Evolutionary conservation across 1,140 invertebrate genomes (phyloP).

Genomic region (Mylabris phalerata): DNA sequence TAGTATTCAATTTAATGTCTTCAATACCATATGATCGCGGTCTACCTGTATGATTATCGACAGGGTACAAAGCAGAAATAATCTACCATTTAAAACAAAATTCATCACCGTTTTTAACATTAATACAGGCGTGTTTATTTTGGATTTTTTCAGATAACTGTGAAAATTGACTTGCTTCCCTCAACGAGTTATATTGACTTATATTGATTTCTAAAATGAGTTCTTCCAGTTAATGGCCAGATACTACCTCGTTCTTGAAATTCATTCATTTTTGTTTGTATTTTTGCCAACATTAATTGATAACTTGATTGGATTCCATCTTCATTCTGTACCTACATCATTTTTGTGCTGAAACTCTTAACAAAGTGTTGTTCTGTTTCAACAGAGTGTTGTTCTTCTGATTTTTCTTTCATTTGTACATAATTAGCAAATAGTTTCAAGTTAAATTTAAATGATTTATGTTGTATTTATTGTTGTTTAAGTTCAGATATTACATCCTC

Average conservation of each 20-base stretch:
- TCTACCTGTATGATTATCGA: constrained; percentile 13
- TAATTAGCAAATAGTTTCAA: too few species aligned
- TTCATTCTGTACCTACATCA: too few species aligned
- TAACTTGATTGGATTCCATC: too few species aligned
- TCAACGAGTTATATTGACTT: background rate
- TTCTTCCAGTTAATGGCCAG: constrained; percentile 33
- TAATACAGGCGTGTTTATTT: constrained; percentile 24
- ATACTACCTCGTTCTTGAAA: constrained; percentile 36
- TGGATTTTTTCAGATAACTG: background rate
- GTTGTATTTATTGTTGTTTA: too few species aligned
- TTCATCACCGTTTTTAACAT: constrained; percentile 40
- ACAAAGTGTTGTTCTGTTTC: too few species aligned
- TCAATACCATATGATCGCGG: constrained; percentile 10
- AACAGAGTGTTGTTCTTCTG: too few species aligned
- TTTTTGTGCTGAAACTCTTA: too few species aligned
- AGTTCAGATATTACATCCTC: too few species aligned
- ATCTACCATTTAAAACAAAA: constrained; percentile 40
- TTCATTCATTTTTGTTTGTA: constrained; percentile 31
- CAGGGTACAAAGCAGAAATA: constrained; percentile 26
- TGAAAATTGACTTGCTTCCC: background rate
- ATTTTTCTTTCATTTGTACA: too few species aligned
- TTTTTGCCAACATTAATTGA: too few species aligned
- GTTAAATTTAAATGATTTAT: too few species aligned
- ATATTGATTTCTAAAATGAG: background rate
- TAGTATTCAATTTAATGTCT: too few species aligned